Evolutionary conservation across 1,140 invertebrate genomes (phyloP).

Genomic region (Drosophila ohnishii): DNA sequence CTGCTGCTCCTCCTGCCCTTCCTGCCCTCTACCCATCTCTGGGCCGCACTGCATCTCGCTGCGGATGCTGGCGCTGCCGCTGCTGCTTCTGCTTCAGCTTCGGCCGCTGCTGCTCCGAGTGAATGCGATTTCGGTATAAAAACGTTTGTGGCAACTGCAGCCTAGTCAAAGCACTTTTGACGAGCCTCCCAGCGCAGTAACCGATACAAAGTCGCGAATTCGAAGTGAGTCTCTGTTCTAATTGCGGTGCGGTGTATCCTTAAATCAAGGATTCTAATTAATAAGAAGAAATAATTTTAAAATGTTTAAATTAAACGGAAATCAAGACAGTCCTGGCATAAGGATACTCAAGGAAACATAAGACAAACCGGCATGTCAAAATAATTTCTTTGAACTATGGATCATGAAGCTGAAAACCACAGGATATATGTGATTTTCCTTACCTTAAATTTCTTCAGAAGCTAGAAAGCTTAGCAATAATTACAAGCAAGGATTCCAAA

Average conservation of each 20-base stretch:
- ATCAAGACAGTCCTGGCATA: not conserved
- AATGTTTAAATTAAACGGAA: not conserved
- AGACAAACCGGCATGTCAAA: not conserved
- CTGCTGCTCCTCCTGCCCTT: slow-evolving; percentile 21
- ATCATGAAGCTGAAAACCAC: not conserved
- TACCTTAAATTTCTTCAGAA: not conserved
- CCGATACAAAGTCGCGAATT: slow-evolving; percentile 48
- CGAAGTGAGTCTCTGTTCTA: slow-evolving; percentile 64
- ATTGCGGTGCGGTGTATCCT: slow-evolving; percentile 15
- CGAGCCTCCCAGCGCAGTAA: slow-evolving; percentile 69
- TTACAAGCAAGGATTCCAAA: not conserved
- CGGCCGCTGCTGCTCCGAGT: slow-evolving; percentile 38
- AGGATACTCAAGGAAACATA: slow-evolving; percentile 5
- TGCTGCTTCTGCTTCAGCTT: slow-evolving; percentile 20
- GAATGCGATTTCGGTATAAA: slow-evolving; percentile 80
- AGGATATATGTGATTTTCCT: not conserved
- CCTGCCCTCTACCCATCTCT: slow-evolving; percentile 15
- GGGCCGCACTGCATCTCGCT: slow-evolving; percentile 53
- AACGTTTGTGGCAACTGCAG: slow-evolving; percentile 70
- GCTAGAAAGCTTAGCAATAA: not conserved
- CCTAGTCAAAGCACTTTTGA: slow-evolving; percentile 78
- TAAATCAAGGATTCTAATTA: not conserved
- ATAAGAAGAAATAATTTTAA: too few relatives aligned
- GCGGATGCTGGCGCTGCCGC: slow-evolving; percentile 68
- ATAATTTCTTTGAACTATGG: not conserved